A percentile compares a stretch with the other conserved stretches of the same genome.
phyloP scores from a whole-genome alignment of 2,797 vertebrate genomes.

The Sebastes diaconus region DNA sequence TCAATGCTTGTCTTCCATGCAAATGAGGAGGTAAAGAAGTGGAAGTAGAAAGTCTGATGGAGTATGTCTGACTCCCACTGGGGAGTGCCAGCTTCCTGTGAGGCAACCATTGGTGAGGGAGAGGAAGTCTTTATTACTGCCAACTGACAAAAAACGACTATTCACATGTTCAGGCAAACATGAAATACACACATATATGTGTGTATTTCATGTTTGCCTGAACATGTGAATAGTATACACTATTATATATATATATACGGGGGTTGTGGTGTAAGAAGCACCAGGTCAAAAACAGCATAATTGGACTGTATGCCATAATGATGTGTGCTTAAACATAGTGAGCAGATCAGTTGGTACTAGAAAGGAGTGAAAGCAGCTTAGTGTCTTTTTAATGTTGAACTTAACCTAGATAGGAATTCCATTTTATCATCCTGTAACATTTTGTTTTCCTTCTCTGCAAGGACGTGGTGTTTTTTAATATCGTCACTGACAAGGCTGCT shows the following conservation, averaged over 20 bases:
- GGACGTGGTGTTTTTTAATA: slow-evolving; percentile 38
- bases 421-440: slow-evolving; percentile 38
- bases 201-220: too few species aligned
- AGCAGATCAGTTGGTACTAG: not conserved
- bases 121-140: slow-evolving; percentile 25
- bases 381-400: slow-evolving; percentile 15
- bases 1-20: not conserved
- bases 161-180: not conserved
- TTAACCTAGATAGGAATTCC: slow-evolving; percentile 36
- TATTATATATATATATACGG: not conserved
- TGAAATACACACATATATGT: too few species aligned
- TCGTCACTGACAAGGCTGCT: not conserved
- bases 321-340: not conserved
- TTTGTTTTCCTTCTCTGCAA: slow-evolving; percentile 33
- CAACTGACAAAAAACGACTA: not conserved
- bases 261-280: not conserved
- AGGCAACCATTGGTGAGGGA: not conserved
- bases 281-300: not conserved
- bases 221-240: too few species aligned
- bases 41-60: slow-evolving; percentile 21
- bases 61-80: not conserved
- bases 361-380: not conserved
- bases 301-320: not conserved
- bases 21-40: slow-evolving; percentile 21
- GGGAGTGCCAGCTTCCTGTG: slow-evolving; percentile 48